These are phyloP conservation scores for Gopherus evgoodei DNA, from an alignment of 2,113 vertebrate species.

Conservation along the genomic window DNA sequence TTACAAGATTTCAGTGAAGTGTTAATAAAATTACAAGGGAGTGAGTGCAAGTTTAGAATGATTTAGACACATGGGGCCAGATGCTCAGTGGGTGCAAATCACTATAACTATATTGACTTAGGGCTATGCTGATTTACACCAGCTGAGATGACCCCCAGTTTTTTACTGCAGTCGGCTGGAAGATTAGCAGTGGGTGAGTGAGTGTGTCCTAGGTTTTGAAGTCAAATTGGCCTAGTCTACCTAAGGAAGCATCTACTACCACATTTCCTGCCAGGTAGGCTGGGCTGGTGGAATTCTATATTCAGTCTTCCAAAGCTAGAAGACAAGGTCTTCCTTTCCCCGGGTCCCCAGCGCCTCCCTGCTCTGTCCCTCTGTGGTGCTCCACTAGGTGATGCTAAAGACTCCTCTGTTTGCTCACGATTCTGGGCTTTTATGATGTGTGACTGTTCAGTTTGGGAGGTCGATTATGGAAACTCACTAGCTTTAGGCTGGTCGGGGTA, in stretches of 20 bases:
- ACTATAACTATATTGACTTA: background rate
- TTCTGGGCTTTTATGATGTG: too few relatives aligned
- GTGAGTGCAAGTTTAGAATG: background rate
- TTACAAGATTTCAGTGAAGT: background rate
- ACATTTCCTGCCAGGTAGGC: background rate
- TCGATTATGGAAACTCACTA: too few relatives aligned
- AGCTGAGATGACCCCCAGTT: rapidly evolving
- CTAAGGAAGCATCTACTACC: background rate
- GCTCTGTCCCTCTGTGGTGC: too few relatives aligned
- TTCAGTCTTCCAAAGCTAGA: too few relatives aligned
- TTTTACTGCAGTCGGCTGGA: rapidly evolving
- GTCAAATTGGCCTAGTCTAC: background rate
- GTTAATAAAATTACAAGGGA: background rate
- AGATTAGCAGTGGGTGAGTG: rapidly evolving
- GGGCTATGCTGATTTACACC: background rate
- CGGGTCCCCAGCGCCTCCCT: too few relatives aligned
- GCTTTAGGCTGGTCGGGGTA: background rate
- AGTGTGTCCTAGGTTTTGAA: background rate
- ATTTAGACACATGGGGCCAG: rapidly evolving
- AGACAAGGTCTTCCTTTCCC: too few relatives aligned
- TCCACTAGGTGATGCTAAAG: too few relatives aligned
- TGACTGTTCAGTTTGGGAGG: too few relatives aligned
- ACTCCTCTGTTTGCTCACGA: too few relatives aligned
- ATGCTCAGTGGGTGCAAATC: background rate
- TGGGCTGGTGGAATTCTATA: background rate